Evolutionary conservation across 1,140 invertebrate species (phyloP).

Genomic region (Drepana arcuata): DNA sequence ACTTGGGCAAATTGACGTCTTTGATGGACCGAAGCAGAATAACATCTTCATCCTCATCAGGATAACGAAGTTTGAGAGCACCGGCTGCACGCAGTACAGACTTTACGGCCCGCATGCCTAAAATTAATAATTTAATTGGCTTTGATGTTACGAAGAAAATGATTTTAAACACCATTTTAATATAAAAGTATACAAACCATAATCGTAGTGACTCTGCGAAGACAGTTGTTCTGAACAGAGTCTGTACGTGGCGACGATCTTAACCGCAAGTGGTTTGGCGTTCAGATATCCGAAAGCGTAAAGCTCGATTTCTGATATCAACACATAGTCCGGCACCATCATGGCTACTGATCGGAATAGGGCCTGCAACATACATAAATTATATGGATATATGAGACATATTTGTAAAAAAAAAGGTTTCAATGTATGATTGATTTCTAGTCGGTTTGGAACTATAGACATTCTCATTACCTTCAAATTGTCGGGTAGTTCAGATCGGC

Average conservation of each 20-base stretch:
- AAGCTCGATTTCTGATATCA: constrained; percentile 95
- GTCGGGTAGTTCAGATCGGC: constrained; percentile 91
- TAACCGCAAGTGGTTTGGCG: constrained; percentile 90
- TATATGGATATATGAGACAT: too few species aligned
- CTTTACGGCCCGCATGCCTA: constrained; percentile 89
- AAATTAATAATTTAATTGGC: too few species aligned
- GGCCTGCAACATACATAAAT: constrained; percentile 72
- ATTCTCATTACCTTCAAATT: constrained; percentile 96
- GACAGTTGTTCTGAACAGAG: constrained; percentile 96
- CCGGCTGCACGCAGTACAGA: constrained; percentile 92
- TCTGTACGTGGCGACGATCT: constrained; percentile 95
- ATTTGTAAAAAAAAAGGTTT: too few species aligned
- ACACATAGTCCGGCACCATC: constrained; percentile 97
- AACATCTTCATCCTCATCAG: constrained; percentile 86
- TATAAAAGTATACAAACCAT: constrained; percentile 73
- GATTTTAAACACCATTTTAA: too few species aligned
- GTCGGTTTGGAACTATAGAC: too few species aligned
- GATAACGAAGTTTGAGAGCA: constrained; percentile 91
- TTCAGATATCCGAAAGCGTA: constrained; percentile 95
- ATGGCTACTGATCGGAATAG: constrained; percentile 96
- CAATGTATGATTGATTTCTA: too few species aligned
- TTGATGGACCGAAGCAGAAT: constrained; percentile 90
- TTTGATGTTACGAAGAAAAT: too few species aligned
- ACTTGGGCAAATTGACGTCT: constrained; percentile 95
- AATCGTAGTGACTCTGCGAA: constrained; percentile 96